Evolutionary conservation across 2,888 invertebrate species (phyloP).

Genomic region (Vesta saturnalis): DNA sequence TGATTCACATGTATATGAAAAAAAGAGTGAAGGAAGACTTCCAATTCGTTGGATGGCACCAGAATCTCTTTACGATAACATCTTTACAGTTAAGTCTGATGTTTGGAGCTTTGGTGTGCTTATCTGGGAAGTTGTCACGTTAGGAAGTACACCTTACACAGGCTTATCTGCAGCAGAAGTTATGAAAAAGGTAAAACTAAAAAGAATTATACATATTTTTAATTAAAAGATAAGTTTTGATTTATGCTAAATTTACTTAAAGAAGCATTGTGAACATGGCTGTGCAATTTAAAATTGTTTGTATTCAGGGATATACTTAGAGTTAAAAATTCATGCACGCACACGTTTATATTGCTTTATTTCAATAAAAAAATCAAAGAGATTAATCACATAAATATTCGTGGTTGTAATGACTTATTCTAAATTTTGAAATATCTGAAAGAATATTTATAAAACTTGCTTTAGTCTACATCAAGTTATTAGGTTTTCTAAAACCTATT

Average conservation of each 20-base stretch:
- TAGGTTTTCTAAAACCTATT: no score
- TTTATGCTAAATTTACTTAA: not conserved
- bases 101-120: slow-evolving; percentile 96
- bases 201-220: not conserved
- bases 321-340: not conserved
- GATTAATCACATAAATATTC: no score
- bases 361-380: no score
- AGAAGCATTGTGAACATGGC: no score
- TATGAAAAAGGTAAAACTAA: slow-evolving; percentile 78
- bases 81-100: slow-evolving; percentile 93
- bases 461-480: no score
- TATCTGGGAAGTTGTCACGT: slow-evolving; percentile 95
- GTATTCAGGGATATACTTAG: not conserved
- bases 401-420: no score
- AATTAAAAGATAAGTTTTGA: slow-evolving; percentile 9
- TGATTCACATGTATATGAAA: slow-evolving; percentile 87
- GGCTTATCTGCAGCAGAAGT: slow-evolving; percentile 92
- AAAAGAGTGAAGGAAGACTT: slow-evolving; percentile 78
- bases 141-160: slow-evolving; percentile 95
- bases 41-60: slow-evolving; percentile 94
- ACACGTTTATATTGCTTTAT: no score
- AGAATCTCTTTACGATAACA: slow-evolving; percentile 92
- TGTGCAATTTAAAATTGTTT: not conserved
- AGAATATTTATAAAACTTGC: no score
- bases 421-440: no score